Conservation (phyloP, 2,797 vertebrate genomes). For the Alcedo quadribrachys region DNA sequence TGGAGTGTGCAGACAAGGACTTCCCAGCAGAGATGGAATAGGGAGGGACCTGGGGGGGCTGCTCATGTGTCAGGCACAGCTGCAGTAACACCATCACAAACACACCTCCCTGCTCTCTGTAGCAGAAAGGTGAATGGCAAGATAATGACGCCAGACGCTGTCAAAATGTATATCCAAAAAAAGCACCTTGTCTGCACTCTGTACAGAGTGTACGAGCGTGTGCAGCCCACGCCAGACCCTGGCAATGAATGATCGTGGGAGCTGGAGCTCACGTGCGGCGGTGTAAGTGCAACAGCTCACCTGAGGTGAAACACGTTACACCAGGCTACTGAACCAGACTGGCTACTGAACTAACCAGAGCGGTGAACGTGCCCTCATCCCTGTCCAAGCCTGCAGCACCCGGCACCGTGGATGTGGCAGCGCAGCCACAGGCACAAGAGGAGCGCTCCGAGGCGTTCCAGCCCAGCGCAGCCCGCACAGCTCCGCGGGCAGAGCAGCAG, state of each 20-base stretch:
- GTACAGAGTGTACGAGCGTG: background rate
- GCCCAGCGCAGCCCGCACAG: background rate
- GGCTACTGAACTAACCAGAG: background rate
- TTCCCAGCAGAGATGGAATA: background rate
- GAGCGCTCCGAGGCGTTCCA: background rate
- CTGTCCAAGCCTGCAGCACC: background rate
- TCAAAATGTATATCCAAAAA: background rate
- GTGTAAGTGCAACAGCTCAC: background rate
- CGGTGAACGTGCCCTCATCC: rapidly evolving
- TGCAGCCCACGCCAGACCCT: background rate
- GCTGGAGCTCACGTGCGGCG: background rate
- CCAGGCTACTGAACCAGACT: background rate
- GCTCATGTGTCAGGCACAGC: background rate
- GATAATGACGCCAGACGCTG: background rate
- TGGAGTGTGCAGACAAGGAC: background rate
- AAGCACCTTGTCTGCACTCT: background rate
- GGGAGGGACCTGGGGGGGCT: background rate
- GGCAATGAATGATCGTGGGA: background rate
- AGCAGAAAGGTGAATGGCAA: background rate
- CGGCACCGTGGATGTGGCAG: rapidly evolving
- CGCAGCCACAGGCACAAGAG: background rate
- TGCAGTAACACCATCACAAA: background rate
- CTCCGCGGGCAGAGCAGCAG: background rate
- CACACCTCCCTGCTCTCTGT: rapidly evolving
- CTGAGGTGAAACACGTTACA: background rate